A percentile compares a stretch with the other conserved stretches of the same genome.
These are phyloP conservation scores for Echinarachnius parma DNA, from an alignment of 53 echinoderm and acorn worm species.

Conservation along the genomic window DNA sequence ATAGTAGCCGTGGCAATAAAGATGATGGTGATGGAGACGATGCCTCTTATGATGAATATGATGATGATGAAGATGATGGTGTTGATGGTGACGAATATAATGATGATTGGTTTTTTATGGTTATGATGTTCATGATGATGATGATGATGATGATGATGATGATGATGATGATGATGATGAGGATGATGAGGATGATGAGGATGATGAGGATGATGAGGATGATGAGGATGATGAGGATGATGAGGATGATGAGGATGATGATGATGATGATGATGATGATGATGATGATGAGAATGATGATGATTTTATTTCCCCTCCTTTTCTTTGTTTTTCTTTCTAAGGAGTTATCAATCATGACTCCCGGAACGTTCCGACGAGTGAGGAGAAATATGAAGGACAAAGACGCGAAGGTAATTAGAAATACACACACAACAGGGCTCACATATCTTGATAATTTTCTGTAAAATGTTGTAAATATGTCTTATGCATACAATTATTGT, in stretches of 20 bases:
- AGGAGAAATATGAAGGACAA: background rate
- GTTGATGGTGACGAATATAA: background rate
- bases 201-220: too few species aligned
- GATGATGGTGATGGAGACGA: background rate
- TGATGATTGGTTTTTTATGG: background rate
- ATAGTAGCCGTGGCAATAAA: background rate
- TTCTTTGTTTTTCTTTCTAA: constrained; percentile 3
- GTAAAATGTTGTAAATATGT: too few species aligned
- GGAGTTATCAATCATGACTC: constrained; percentile 51
- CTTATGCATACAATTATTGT: too few species aligned
- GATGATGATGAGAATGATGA: too few species aligned
- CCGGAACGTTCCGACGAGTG: constrained; percentile 22
- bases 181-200: background rate
- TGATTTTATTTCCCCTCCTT: too few species aligned
- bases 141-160: constrained; percentile 1
- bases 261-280: background rate
- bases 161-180: background rate
- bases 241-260: background rate
- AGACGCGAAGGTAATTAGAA: constrained; percentile 33
- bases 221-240: background rate
- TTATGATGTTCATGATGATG: background rate
- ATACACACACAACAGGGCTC: too few species aligned
- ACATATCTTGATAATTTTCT: too few species aligned
- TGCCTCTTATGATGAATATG: too few species aligned
- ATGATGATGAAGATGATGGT: background rate